phyloP scores from a whole-genome alignment of 53 echinoderm and acorn worm species.

The Echinarachnius parma region DNA sequence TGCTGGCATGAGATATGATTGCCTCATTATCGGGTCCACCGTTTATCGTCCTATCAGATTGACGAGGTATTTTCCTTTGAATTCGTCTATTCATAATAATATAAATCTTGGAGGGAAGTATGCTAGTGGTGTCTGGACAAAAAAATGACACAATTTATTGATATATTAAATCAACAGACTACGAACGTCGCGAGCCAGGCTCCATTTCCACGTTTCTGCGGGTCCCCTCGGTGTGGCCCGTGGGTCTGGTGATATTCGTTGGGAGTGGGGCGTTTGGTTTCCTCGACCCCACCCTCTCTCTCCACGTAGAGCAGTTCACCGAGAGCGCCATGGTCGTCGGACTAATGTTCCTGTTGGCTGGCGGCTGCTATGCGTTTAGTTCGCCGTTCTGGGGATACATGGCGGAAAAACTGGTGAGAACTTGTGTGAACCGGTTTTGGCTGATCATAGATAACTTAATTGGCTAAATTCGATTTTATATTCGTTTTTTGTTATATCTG shows the following conservation, averaged over 20 bases:
- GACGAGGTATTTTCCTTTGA: too few relatives aligned
- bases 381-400: slow-evolving; percentile 75
- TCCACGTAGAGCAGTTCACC: slow-evolving; percentile 58
- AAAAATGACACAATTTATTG: too few relatives aligned
- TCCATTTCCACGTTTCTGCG: slow-evolving; percentile 52
- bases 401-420: slow-evolving; percentile 75
- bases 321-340: slow-evolving; percentile 56
- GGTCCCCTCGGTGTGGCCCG: slow-evolving; percentile 77
- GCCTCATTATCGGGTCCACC: too few relatives aligned
- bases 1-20: too few relatives aligned
- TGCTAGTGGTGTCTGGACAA: too few relatives aligned
- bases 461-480: too few relatives aligned
- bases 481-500: too few relatives aligned
- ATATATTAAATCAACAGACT: background rate
- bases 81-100: too few relatives aligned
- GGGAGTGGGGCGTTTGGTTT: slow-evolving; percentile 63
- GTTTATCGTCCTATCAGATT: too few relatives aligned
- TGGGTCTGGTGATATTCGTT: slow-evolving; percentile 37
- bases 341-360: slow-evolving; percentile 55
- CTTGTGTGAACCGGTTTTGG: background rate
- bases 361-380: slow-evolving; percentile 59
- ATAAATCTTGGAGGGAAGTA: too few relatives aligned
- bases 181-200: slow-evolving; percentile 41
- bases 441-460: too few relatives aligned
- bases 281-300: slow-evolving; percentile 78